These are phyloP conservation scores for Drosophila tsacasi DNA, from an alignment of 1,140 invertebrate genomes.

Conservation along the genomic window DNA sequence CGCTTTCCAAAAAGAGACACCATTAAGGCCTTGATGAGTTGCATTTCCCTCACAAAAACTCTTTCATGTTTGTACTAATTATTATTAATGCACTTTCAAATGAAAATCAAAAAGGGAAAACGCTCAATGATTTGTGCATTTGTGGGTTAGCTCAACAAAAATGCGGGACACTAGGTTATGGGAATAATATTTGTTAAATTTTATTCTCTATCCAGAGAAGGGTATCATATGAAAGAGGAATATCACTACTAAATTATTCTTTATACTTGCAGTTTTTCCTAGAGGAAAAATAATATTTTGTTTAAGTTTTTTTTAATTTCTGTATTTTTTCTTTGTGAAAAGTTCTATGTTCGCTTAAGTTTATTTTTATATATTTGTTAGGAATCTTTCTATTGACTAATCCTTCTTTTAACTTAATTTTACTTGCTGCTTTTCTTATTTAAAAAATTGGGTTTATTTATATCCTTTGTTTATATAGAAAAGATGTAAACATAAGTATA, in stretches of 20 bases:
- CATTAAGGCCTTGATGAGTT: conserved; percentile 60
- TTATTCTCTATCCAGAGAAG: neutral
- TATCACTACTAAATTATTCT: neutral
- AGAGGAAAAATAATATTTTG: neutral
- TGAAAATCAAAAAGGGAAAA: conserved; percentile 24
- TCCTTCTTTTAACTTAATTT: too few relatives aligned
- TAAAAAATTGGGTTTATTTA: too few relatives aligned
- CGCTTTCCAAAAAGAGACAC: conserved; percentile 29
- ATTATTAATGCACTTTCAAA: conserved; percentile 61
- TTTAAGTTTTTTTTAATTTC: too few relatives aligned
- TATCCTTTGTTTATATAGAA: too few relatives aligned
- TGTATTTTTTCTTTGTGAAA: too few relatives aligned
- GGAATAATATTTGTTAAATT: conserved; percentile 13
- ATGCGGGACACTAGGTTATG: conserved; percentile 39
- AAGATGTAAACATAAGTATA: too few relatives aligned
- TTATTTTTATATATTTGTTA: too few relatives aligned
- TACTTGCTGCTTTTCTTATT: too few relatives aligned
- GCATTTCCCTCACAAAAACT: conserved; percentile 36
- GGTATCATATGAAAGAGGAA: neutral
- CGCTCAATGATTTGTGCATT: conserved; percentile 34
- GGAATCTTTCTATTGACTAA: too few relatives aligned
- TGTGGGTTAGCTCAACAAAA: conserved; percentile 24
- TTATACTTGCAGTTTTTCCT: neutral
- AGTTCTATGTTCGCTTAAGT: too few relatives aligned
- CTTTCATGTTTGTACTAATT: conserved; percentile 48